These are phyloP conservation scores for Lota lota DNA, from an alignment of 2,113 vertebrate species.

Conservation along the genomic window DNA sequence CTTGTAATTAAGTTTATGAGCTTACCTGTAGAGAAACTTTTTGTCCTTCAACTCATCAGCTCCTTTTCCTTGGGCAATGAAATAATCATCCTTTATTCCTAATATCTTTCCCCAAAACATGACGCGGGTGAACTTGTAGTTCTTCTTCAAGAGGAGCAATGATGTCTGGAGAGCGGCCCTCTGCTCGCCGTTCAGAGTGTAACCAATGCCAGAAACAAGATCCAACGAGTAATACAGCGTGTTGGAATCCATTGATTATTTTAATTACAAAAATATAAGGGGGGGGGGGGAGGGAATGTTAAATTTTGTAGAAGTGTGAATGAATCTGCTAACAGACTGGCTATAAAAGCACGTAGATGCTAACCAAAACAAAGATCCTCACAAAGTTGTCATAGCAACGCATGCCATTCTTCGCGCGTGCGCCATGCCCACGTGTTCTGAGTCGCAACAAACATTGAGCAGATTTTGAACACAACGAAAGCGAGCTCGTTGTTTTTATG, in stretches of 20 bases:
- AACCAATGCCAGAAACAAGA: slow-evolving; percentile 75
- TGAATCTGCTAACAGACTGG: not conserved
- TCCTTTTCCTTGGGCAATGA: slow-evolving; percentile 83
- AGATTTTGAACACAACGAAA: too few relatives aligned
- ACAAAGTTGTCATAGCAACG: slow-evolving; percentile 38
- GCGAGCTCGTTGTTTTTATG: too few relatives aligned
- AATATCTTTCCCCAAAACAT: slow-evolving; percentile 90
- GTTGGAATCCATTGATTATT: slow-evolving; percentile 75
- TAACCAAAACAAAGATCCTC: slow-evolving; percentile 43
- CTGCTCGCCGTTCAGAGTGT: slow-evolving; percentile 78
- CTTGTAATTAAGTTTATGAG: too few relatives aligned
- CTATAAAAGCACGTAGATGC: slow-evolving; percentile 25
- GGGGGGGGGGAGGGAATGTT: not conserved
- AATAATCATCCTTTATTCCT: slow-evolving; percentile 82
- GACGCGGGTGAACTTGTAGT: slow-evolving; percentile 82
- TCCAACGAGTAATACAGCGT: slow-evolving; percentile 74
- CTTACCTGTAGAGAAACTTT: slow-evolving; percentile 85
- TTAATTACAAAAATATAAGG: not conserved
- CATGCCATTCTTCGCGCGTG: too few relatives aligned
- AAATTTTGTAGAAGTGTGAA: too few relatives aligned
- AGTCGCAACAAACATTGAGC: too few relatives aligned
- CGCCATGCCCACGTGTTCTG: too few relatives aligned
- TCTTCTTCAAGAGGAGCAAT: slow-evolving; percentile 77
- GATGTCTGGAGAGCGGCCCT: slow-evolving; percentile 79
- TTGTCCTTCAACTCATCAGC: slow-evolving; percentile 76